A percentile compares a stretch with the other conserved stretches of the same genome.
These are phyloP conservation scores for Hephaestus fuliginosus DNA, from an alignment of 2,797 vertebrate species.

Conservation along the genomic window DNA sequence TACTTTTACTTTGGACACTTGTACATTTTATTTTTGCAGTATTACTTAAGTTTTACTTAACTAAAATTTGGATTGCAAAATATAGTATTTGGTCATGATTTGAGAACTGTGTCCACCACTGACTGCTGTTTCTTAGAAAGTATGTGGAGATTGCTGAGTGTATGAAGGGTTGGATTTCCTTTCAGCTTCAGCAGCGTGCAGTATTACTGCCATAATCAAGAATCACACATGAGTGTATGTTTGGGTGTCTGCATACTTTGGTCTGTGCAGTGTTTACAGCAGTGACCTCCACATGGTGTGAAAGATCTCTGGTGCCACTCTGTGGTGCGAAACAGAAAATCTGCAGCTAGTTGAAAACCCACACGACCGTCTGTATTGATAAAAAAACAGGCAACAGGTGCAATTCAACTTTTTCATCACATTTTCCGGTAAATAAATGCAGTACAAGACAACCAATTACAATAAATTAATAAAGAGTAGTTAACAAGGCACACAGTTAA, in stretches of 20 bases:
- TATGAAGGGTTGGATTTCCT: not conserved
- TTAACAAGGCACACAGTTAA: too few species aligned
- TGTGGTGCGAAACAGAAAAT: constrained; percentile 15
- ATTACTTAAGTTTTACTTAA: too few species aligned
- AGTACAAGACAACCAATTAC: too few species aligned
- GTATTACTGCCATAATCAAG: not conserved
- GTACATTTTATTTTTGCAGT: too few species aligned
- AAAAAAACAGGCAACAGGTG: too few species aligned
- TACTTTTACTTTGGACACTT: not conserved
- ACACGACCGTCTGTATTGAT: not conserved
- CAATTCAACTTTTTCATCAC: too few species aligned
- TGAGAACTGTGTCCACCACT: not conserved
- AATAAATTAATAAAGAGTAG: too few species aligned
- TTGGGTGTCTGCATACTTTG: not conserved
- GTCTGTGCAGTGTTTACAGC: not conserved
- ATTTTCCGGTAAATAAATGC: too few species aligned
- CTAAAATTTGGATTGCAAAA: not conserved
- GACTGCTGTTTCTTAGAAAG: not conserved
- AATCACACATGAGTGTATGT: too few species aligned
- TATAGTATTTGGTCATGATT: not conserved
- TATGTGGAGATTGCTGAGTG: not conserved
- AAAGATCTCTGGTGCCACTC: constrained; percentile 43
- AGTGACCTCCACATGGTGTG: too few species aligned
- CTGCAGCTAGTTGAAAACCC: too few species aligned
- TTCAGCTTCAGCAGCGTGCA: not conserved